phyloP scores from a whole-genome alignment of 1,140 invertebrate species.

The Camponotus vicinus region DNA sequence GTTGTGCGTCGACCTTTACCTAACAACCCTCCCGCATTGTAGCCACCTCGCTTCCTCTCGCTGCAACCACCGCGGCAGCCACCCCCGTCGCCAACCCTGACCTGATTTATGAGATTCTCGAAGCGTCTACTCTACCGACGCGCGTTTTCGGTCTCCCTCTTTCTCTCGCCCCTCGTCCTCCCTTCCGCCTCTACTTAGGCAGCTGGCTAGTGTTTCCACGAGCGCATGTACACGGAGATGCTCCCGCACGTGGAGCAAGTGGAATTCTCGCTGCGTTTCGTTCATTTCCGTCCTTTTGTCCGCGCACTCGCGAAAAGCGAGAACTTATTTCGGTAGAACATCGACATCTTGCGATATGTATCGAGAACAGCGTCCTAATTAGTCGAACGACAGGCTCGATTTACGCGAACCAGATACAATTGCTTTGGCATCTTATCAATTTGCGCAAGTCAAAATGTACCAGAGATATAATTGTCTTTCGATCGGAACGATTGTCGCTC shows the following conservation, averaged over 20 bases:
- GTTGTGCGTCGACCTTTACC: constrained; percentile 86
- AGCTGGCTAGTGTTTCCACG: constrained; percentile 84
- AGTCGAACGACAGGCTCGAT: constrained; percentile 34
- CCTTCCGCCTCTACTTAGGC: constrained; percentile 71
- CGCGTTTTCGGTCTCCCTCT: constrained; percentile 76
- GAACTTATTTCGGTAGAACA: constrained; percentile 40
- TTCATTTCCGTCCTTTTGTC: constrained; percentile 58
- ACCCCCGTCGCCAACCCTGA: constrained; percentile 85
- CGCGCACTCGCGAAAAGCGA: constrained; percentile 14
- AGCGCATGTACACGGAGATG: constrained; percentile 55
- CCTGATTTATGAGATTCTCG: constrained; percentile 87
- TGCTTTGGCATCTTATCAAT: constrained; percentile 33
- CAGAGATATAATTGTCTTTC: neutral
- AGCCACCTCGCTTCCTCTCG: constrained; percentile 67
- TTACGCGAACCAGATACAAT: constrained; percentile 26
- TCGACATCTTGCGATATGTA: constrained; percentile 21
- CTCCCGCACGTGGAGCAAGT: constrained; percentile 44
- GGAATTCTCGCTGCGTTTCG: constrained; percentile 42
- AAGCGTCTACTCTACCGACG: constrained; percentile 82
- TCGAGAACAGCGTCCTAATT: constrained; percentile 55
- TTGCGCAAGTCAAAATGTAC: constrained; percentile 5
- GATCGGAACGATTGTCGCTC: constrained; percentile 2
- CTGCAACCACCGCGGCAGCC: constrained; percentile 75
- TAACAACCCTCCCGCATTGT: constrained; percentile 77
- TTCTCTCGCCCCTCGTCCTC: constrained; percentile 35